Conservation (phyloP, 1,140 invertebrate genomes). For the Thaumatotibia leucotreta region DNA sequence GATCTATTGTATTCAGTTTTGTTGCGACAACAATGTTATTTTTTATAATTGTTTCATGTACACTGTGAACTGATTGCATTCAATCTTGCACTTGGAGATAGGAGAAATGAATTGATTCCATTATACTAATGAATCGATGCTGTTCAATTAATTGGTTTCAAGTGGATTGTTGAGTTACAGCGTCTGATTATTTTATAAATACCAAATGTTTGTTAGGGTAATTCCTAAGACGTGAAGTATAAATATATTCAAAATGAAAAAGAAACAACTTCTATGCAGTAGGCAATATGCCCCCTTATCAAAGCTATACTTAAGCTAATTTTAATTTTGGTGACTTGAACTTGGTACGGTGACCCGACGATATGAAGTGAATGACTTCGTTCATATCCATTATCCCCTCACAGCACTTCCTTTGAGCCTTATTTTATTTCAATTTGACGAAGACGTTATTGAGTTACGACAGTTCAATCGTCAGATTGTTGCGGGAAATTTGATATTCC, state of each 20-base stretch:
- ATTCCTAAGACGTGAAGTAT: too few relatives aligned
- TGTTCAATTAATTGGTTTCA: slow-evolving; percentile 48
- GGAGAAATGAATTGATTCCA: slow-evolving; percentile 24
- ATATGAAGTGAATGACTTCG: slow-evolving; percentile 66
- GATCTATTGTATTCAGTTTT: neutral
- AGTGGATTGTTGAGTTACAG: slow-evolving; percentile 28
- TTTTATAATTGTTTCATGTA: neutral
- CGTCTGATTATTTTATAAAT: neutral
- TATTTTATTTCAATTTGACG: slow-evolving; percentile 25
- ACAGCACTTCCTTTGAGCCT: slow-evolving; percentile 63
- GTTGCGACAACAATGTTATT: neutral
- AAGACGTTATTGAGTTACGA: slow-evolving; percentile 5
- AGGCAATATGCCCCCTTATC: too few relatives aligned
- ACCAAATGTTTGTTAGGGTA: neutral
- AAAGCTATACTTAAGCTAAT: neutral
- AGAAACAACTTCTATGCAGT: too few relatives aligned
- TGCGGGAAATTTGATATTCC: neutral
- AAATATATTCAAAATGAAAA: too few relatives aligned
- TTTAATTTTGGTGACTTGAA: neutral
- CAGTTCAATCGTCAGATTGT: slow-evolving; percentile 12
- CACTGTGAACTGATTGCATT: neutral
- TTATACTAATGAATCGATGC: slow-evolving; percentile 34
- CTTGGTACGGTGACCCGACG: slow-evolving; percentile 41
- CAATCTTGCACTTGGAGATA: neutral
- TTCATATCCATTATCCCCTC: slow-evolving; percentile 65